Evolutionary conservation across 2,888 invertebrate genomes (phyloP).

Genomic region (Liodrosophila aerea): DNA sequence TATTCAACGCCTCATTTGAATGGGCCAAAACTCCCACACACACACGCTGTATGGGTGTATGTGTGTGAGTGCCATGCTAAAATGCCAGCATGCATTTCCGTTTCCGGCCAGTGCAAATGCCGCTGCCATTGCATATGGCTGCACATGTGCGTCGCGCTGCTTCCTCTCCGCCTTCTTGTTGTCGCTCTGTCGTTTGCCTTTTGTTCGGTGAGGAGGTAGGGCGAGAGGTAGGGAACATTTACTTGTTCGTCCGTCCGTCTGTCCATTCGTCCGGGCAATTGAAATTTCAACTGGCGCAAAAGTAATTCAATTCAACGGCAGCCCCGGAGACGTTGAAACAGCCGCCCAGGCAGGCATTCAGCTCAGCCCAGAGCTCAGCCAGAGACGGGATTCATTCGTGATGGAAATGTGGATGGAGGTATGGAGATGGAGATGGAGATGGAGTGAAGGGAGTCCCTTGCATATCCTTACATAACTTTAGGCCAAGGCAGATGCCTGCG

Average conservation of each 20-base stretch:
- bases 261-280: slow-evolving; percentile 55
- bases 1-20: slow-evolving; percentile 79
- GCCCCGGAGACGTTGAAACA: slow-evolving; percentile 60
- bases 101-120: slow-evolving; percentile 68
- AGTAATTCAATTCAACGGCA: slow-evolving; percentile 79
- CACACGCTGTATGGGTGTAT: slow-evolving; percentile 10
- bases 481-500: slow-evolving; percentile 27
- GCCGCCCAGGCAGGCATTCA: slow-evolving; percentile 19
- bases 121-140: slow-evolving; percentile 60
- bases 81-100: slow-evolving; percentile 78
- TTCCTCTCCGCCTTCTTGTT: slow-evolving; percentile 24
- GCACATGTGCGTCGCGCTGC: slow-evolving; percentile 59
- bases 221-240: background rate
- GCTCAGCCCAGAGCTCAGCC: slow-evolving; percentile 4
- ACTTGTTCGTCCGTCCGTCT: background rate
- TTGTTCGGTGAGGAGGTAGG: slow-evolving; percentile 22
- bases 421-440: background rate
- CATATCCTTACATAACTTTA: slow-evolving; percentile 53
- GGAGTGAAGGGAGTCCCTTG: slow-evolving; percentile 18
- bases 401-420: background rate
- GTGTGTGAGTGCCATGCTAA: slow-evolving; percentile 54
- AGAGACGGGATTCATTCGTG: background rate
- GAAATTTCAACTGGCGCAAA: slow-evolving; percentile 76
- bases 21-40: slow-evolving; percentile 25
- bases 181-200: slow-evolving; percentile 23